Percentiles rank a stretch among this genome's conserved stretches.
Evolutionary conservation across 2,113 vertebrate species (phyloP).

Genomic region (Ictalurus punctatus): DNA sequence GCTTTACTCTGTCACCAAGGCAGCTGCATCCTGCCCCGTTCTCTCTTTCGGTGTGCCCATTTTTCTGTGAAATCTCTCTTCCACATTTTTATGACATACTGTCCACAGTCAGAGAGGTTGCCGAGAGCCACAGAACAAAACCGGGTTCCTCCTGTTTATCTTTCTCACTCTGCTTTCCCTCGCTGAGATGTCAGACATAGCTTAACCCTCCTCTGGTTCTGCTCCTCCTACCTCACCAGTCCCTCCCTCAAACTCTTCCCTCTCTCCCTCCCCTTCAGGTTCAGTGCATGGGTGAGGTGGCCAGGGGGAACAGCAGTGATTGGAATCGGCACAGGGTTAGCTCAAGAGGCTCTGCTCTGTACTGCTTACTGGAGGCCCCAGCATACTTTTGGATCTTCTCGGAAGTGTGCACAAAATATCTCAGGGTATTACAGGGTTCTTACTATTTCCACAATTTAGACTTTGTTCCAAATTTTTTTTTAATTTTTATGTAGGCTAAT

Average conservation of each 20-base stretch:
- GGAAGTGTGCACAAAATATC: background rate
- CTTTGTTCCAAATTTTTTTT: background rate
- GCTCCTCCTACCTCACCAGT: conserved; percentile 46
- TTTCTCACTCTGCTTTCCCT: conserved; percentile 37
- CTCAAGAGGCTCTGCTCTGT: background rate
- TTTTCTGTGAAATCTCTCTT: background rate
- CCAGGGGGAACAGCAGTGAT: conserved; percentile 3
- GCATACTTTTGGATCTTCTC: background rate
- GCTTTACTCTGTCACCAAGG: conserved; percentile 37
- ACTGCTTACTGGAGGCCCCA: background rate
- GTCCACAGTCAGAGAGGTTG: background rate
- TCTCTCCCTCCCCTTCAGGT: conserved; percentile 14
- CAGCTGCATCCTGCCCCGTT: conserved; percentile 48
- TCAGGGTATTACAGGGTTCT: background rate
- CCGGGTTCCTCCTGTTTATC: conserved; percentile 32
- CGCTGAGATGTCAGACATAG: conserved; percentile 50
- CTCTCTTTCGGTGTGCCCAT: conserved; percentile 14
- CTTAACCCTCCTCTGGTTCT: conserved; percentile 49
- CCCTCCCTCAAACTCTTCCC: conserved; percentile 31
- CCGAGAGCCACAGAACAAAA: conserved; percentile 28
- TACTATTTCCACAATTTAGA: background rate
- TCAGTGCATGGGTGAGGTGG: conserved; percentile 22
- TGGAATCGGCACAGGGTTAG: background rate
- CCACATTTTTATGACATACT: conserved; percentile 10
- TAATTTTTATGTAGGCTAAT: background rate